Conservation (phyloP, 1,140 invertebrate species). For the Papilio dardanus region DNA sequence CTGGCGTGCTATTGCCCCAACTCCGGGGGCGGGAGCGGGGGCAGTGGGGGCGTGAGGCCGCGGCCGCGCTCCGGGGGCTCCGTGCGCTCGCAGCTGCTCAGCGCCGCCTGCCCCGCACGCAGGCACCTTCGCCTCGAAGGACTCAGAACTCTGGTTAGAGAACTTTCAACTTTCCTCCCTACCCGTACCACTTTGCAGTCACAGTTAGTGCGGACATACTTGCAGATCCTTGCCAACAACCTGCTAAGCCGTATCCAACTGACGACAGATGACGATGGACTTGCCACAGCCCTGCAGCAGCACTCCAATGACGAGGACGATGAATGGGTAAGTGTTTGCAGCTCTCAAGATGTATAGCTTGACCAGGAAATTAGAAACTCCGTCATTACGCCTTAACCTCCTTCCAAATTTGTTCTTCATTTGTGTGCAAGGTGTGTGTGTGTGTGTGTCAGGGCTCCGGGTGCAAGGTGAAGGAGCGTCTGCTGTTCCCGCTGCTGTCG, state of each 20-base stretch:
- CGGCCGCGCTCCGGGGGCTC: slow-evolving; percentile 73
- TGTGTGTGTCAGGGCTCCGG: slow-evolving; percentile 56
- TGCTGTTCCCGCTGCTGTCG: slow-evolving; percentile 96
- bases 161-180: background rate
- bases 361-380: too few species aligned
- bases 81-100: slow-evolving; percentile 89
- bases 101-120: slow-evolving; percentile 91
- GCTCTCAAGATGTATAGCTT: too few species aligned
- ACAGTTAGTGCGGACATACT: slow-evolving; percentile 21
- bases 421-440: too few species aligned
- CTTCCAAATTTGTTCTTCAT: too few species aligned
- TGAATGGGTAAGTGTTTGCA: slow-evolving; percentile 83
- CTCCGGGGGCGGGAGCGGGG: slow-evolving; percentile 62
- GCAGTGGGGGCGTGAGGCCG: slow-evolving; percentile 62
- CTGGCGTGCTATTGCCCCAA: slow-evolving; percentile 85
- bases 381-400: too few species aligned
- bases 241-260: slow-evolving; percentile 89
- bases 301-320: slow-evolving; percentile 79
- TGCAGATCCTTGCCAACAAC: slow-evolving; percentile 92
- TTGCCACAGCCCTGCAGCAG: slow-evolving; percentile 53
- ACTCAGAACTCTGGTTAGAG: slow-evolving; percentile 87
- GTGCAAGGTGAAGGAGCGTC: slow-evolving; percentile 83
- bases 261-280: slow-evolving; percentile 88
- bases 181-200: too few species aligned
- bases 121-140: slow-evolving; percentile 91